Evolutionary conservation across 2,113 vertebrate genomes (phyloP), one percentile per base, ranked within the genome.

Genomic region (Gobius niger): DNA sequence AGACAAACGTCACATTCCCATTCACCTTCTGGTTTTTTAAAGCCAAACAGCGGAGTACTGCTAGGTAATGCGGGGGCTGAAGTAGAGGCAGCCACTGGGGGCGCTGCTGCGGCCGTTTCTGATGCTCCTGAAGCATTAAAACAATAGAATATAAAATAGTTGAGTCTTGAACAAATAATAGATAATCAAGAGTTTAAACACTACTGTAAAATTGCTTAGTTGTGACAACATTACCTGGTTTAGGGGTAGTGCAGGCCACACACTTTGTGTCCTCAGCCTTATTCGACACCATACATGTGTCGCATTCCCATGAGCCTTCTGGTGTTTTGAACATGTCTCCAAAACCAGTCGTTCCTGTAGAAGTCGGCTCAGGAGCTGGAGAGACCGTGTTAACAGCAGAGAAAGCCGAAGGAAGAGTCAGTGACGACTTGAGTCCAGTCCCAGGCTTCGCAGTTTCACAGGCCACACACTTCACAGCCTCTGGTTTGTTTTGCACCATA

Each of bases 401-500:
- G 79, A 86, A 90, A 44, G 83, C 44, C 15, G 95, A 87, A 1
- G 93, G 91, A 75, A 95, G 79, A 0, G 93, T 93, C 71, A 96
- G 87, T 57, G 91, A 92, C 68, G 95, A 89, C 83, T 94, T 95
- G 10, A 97, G 93, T 73, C 95, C 95, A 3, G 93, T 96, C 47
- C 96, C 97, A n/a, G 96, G 95, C 90, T 98, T 99, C 52, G 95
- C 94, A 1, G 95, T 97, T 67, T 97, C 96, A 79, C 98, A 99
- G 0, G 97, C 97, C 79, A 98, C 83, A 70, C 98, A 99, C 87
- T 96, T 98, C 16, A 95, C 89, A 13, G 89, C 93, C 66, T 99
- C 97, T 0, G 94, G 86, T 85, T 97, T 98, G 89, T 99, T 99
- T 49, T 90, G 92, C 57, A 99, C 96, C 76, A 99, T 90, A 89